Conservation (phyloP, 1,140 invertebrate genomes). For the Macrotrachela quadricornifera region DNA sequence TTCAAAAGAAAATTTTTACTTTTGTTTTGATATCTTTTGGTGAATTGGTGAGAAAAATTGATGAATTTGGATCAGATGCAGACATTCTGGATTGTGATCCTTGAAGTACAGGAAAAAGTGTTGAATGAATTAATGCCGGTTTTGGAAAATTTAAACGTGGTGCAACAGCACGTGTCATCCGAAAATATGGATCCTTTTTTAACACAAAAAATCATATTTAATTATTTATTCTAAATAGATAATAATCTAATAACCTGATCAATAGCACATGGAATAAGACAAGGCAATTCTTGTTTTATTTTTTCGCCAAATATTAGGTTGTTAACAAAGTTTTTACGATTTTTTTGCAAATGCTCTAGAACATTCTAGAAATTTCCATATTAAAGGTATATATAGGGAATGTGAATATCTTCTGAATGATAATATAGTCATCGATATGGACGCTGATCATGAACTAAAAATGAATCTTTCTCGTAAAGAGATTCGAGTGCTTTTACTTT, state of each 20-base stretch:
- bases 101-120: slow-evolving; percentile 82
- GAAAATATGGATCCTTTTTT: slow-evolving; percentile 79
- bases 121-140: slow-evolving; percentile 72
- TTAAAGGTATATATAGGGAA: no score
- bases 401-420: no score
- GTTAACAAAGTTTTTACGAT: no score
- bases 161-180: slow-evolving; percentile 89
- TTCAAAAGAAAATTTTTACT: slow-evolving; percentile 23
- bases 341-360: no score
- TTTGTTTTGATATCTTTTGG: slow-evolving; percentile 91
- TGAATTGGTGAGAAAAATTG: slow-evolving; percentile 81
- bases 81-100: slow-evolving; percentile 95
- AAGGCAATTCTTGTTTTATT: slow-evolving; percentile 53
- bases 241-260: slow-evolving; percentile 64
- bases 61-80: slow-evolving; percentile 71
- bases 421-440: no score
- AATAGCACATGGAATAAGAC: slow-evolving; percentile 90
- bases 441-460: no score
- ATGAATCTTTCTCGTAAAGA: no score
- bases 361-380: no score
- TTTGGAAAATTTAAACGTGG: slow-evolving; percentile 64
- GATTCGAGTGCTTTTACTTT: no score
- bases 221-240: no score
- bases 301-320: no score
- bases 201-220: not conserved